Conservation (phyloP, 2,888 invertebrate species). For the Leptinotarsa tumamoca region DNA sequence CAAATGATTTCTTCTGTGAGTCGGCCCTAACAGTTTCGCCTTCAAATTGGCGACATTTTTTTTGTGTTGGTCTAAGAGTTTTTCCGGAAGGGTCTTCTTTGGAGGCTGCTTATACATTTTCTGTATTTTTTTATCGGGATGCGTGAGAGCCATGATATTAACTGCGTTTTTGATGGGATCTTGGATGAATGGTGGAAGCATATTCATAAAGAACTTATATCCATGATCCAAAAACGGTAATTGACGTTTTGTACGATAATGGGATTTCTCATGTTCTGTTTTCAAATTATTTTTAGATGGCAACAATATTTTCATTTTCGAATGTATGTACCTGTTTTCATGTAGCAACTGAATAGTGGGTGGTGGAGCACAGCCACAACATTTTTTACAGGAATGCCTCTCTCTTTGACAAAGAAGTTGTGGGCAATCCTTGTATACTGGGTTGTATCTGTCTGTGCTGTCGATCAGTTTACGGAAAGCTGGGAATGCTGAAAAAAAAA, state of each 20-base stretch:
- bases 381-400: not conserved
- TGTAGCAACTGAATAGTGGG: not conserved
- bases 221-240: constrained; percentile 46
- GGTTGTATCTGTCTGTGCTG: constrained; percentile 17
- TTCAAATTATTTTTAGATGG: not conserved
- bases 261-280: not conserved
- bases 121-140: constrained; percentile 41
- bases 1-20: constrained; percentile 23
- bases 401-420: constrained; percentile 12
- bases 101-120: constrained; percentile 35
- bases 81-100: constrained; percentile 37
- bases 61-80: constrained; percentile 34
- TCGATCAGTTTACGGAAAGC: not conserved
- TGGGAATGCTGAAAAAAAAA: not conserved
- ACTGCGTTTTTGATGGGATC: constrained; percentile 50
- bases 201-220: constrained; percentile 52
- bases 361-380: not conserved
- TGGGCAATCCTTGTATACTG: constrained; percentile 24
- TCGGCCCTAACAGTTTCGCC: constrained; percentile 31
- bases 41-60: constrained; percentile 37
- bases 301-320: too few species aligned
- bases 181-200: constrained; percentile 53
- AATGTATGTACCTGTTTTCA: constrained; percentile 20
- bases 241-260: constrained; percentile 43
- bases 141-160: constrained; percentile 42